Percentiles rank a stretch among this genome's conserved stretches.
Evolutionary conservation across 2,113 vertebrate species (phyloP).

Genomic region (Peromyscus polionotus): DNA sequence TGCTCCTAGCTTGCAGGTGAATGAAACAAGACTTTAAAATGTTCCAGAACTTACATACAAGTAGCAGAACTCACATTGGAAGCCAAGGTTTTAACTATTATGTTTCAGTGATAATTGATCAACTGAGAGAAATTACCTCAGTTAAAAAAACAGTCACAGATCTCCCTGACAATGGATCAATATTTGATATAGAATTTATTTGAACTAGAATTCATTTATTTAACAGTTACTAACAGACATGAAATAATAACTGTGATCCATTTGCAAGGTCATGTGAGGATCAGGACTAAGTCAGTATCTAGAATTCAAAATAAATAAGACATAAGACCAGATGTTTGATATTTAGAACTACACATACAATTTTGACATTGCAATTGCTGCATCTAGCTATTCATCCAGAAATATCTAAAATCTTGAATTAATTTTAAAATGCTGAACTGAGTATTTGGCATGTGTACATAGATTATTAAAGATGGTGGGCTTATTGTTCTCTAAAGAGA

Average conservation of each 20-base stretch:
- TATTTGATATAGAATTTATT: conserved; percentile 49
- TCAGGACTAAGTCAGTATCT: conserved; percentile 19
- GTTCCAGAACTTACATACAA: background rate
- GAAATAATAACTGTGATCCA: conserved; percentile 32
- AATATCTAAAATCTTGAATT: conserved; percentile 78
- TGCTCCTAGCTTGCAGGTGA: background rate
- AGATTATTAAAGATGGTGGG: conserved; percentile 32
- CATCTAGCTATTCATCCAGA: conserved; percentile 58
- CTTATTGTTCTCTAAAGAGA: conserved; percentile 25
- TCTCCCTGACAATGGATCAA: conserved; percentile 14
- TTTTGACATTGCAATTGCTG: conserved; percentile 56
- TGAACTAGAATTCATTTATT: conserved; percentile 55
- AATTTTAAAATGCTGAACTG: conserved; percentile 57
- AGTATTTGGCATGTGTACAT: background rate
- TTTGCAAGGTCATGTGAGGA: conserved; percentile 67
- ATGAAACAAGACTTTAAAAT: conserved; percentile 27
- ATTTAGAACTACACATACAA: conserved; percentile 55
- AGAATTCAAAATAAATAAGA: conserved; percentile 63
- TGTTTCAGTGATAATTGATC: background rate
- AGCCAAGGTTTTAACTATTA: background rate
- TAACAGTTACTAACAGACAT: background rate
- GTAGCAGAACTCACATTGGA: background rate
- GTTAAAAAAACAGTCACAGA: conserved; percentile 25
- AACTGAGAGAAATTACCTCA: conserved; percentile 13
- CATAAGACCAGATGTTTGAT: conserved; percentile 62